Conservation (phyloP, 2,797 vertebrate genomes). For the Chelidonichthys spinosus region DNA sequence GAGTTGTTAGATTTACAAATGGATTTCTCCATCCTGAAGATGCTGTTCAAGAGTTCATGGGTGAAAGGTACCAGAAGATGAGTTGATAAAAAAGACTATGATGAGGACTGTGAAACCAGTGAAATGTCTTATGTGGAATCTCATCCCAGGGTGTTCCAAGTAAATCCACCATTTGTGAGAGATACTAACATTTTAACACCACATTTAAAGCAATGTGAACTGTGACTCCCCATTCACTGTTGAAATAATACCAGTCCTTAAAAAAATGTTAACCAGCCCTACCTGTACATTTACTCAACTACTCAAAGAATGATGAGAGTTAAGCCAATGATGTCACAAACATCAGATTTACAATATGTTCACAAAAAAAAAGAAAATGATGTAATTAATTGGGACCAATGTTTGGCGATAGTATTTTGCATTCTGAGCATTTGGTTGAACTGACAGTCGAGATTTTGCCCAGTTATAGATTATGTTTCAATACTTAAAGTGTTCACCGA, state of each 20-base stretch:
- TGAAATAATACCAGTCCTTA: conserved; percentile 36
- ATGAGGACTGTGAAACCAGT: conserved; percentile 58
- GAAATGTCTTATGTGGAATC: conserved; percentile 45
- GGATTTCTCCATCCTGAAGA: conserved; percentile 38
- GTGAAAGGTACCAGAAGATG: conserved; percentile 63
- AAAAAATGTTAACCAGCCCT: conserved; percentile 38
- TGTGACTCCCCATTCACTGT: conserved; percentile 50
- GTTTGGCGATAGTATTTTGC: conserved; percentile 39
- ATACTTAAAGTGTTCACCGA: conserved; percentile 42
- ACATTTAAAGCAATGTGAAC: conserved; percentile 78
- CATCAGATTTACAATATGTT: conserved; percentile 32
- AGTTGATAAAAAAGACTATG: conserved; percentile 54
- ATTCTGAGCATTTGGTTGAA: conserved; percentile 44
- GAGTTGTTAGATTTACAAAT: conserved; percentile 58
- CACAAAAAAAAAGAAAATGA: not conserved
- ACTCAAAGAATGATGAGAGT: conserved; percentile 30
- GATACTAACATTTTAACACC: conserved; percentile 62
- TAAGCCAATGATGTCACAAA: conserved; percentile 50
- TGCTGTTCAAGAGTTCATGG: conserved; percentile 53
- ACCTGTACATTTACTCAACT: conserved; percentile 41
- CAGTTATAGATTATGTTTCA: conserved; percentile 36
- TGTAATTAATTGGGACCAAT: conserved; percentile 36
- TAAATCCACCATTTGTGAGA: conserved; percentile 54
- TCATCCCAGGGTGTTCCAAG: conserved; percentile 29
- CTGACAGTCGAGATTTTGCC: conserved; percentile 41